Evolutionary conservation across 1,140 invertebrate species (phyloP), one percentile per base, ranked within the genome.

Genomic region (Panagrolaimus sp.): DNA sequence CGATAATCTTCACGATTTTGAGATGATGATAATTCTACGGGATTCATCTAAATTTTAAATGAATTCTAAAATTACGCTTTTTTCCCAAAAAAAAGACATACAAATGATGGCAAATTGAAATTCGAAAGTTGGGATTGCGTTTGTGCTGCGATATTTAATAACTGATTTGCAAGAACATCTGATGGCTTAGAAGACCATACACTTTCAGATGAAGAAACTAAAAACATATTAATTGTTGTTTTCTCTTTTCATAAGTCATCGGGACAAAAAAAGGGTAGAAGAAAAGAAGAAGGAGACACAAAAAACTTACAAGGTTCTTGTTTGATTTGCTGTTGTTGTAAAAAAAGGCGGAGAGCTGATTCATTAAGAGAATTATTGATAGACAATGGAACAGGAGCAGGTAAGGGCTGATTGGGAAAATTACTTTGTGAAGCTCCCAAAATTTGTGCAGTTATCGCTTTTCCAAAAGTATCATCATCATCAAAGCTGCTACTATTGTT

Each of bases 311-410:
- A 58, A 26, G 52, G 21, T 58, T 58, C 52, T 28, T 21, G 52
- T 58, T 58, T 58, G 52, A 58, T 58, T 58, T 58, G 52, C 28
- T 58, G 52, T 28, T 58, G 52, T 58, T 58, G 52, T 28, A 58
- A 28, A 58, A 26, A 58, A 58, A 58, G 28, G 28, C 52, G 21
- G 52, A 58, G 21, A 58, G 52, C 52, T 26, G 52, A 21, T 58
- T 58, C 52, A 58, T 58, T 58, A 28, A 58, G 21, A 28, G 52
- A 26, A 28, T 58, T 58, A 58, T 58, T 58, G 10, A 58, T 28
- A 21, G 52, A 28, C 15, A 58, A 28, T 21, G 52, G 52, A 10
- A 58, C 21, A 1, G 52, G 52, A 58, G 21, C 28, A 9, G 52
- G 21, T 21, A 58, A 58, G 4, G 52, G 21, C 17, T 14, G 52